These are phyloP conservation scores for Aurelia sp. DNA, from an alignment of 30 jellyfish, hydroid and myxozoan genomes.

Conservation along the genomic window DNA sequence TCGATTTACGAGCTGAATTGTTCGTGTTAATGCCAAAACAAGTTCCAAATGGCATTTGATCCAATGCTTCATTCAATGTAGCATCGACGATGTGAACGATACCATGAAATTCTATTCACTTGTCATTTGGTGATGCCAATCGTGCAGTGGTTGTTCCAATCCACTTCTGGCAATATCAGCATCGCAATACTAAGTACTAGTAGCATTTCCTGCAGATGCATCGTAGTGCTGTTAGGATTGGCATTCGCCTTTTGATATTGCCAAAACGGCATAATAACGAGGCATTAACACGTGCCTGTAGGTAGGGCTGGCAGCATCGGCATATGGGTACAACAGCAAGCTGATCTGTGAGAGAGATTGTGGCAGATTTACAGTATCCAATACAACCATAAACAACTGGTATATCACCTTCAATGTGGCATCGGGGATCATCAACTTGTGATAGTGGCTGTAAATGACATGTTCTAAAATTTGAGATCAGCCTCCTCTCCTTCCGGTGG, in stretches of 20 bases:
- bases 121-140: no score
- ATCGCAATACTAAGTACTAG: not conserved
- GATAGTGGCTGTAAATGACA: constrained; percentile 47
- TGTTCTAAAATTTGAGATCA: constrained; percentile 15
- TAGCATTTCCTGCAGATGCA: constrained; percentile 67
- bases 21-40: no score
- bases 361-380: constrained; percentile 64
- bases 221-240: constrained; percentile 59
- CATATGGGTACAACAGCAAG: constrained; percentile 38
- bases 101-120: no score
- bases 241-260: constrained; percentile 41
- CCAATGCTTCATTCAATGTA: no score
- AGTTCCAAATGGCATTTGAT: no score
- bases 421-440: constrained; percentile 45
- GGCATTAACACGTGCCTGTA: constrained; percentile 53
- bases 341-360: constrained; percentile 59
- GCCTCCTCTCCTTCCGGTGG: constrained; percentile 67
- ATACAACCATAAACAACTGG: constrained; percentile 65
- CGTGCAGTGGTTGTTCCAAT: no score
- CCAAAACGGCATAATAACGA: constrained; percentile 41
- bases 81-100: no score
- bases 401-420: constrained; percentile 59
- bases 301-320: constrained; percentile 69
- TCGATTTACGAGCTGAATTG: no score
- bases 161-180: no score